Conservation (phyloP, 2,888 invertebrate genomes). For the Cecidostiba fungosa region DNA sequence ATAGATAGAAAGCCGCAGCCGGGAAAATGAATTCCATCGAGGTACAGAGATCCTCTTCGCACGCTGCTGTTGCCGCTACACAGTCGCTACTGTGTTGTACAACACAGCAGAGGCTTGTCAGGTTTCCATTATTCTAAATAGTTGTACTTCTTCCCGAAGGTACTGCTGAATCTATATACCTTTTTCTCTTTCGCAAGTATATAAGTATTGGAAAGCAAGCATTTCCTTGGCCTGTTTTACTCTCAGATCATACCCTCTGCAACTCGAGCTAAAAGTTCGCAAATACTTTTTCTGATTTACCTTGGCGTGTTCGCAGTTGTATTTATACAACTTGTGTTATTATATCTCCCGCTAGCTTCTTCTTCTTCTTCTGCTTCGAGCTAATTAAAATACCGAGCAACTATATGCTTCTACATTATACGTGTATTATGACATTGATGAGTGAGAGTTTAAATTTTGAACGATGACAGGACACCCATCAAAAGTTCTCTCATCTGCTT, state of each 20-base stretch:
- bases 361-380: no score
- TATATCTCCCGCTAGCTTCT: no score
- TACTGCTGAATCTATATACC: no score
- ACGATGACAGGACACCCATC: not conserved
- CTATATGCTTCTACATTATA: not conserved
- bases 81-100: not conserved
- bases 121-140: conserved; percentile 54
- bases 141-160: not conserved
- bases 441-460: not conserved
- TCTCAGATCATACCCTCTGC: not conserved
- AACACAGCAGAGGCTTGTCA: not conserved
- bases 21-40: conserved; percentile 55
- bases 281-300: not conserved
- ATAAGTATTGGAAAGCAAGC: not conserved
- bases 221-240: not conserved
- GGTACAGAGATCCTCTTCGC: not conserved
- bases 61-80: no score
- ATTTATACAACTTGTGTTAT: no score
- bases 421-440: not conserved
- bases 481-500: no score
- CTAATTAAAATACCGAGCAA: not conserved
- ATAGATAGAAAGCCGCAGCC: not conserved
- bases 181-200: not conserved
- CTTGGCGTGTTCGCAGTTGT: not conserved
- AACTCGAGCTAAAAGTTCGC: not conserved